A percentile compares a stretch with the other conserved stretches of the same genome.
Conservation (phyloP, 2,888 invertebrate genomes). For the Ecliptopera silaceata region DNA sequence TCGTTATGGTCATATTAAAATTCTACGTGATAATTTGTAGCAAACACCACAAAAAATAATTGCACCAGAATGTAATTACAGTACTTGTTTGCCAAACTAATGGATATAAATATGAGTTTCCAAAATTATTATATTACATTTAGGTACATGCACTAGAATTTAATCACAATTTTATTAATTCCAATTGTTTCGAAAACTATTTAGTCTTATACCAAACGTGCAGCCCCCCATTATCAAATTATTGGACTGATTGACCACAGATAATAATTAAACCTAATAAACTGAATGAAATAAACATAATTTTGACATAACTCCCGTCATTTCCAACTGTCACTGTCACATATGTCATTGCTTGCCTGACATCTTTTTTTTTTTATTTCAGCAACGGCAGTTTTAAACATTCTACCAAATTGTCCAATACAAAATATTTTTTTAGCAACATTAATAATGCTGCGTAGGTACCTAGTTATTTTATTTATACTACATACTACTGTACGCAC, state of each 20-base stretch:
- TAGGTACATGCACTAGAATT: slow-evolving; percentile 2
- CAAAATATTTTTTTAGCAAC: no score
- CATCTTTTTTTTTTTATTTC: no score
- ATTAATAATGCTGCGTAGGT: no score
- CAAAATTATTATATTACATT: neutral
- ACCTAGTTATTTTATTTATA: no score
- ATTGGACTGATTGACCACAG: neutral
- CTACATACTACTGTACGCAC: no score
- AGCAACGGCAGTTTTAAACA: no score
- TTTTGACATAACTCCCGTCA: no score
- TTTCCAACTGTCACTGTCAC: no score
- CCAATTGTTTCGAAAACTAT: slow-evolving; percentile 4
- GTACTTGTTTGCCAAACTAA: neutral
- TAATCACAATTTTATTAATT: neutral
- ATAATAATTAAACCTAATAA: no score
- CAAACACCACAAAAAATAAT: slow-evolving; percentile 2
- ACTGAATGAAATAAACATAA: no score
- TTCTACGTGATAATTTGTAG: slow-evolving; percentile 15
- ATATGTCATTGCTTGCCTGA: no score
- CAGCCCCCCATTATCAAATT: neutral
- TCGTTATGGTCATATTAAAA: slow-evolving; percentile 68
- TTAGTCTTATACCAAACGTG: neutral
- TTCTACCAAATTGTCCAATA: no score
- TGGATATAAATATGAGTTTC: neutral
- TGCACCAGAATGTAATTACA: neutral